These are phyloP conservation scores for Eristalinus aeneus DNA, from an alignment of 2,888 invertebrate genomes.

Conservation along the genomic window DNA sequence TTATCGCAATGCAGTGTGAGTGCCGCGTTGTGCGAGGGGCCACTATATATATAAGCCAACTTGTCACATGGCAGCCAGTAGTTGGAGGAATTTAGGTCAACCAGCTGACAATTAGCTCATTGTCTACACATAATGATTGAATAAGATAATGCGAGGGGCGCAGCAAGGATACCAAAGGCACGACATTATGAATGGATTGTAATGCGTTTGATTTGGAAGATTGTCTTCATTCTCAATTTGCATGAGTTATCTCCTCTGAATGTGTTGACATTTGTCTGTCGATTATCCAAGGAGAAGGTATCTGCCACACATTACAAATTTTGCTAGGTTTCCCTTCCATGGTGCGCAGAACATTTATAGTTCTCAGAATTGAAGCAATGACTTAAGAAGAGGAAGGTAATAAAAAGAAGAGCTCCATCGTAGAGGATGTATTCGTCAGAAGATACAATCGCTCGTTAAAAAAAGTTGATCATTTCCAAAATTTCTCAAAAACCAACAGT, in stretches of 20 bases:
- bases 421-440: too few relatives aligned
- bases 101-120: slow-evolving; percentile 11
- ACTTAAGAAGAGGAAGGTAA: too few relatives aligned
- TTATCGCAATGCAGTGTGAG: slow-evolving; percentile 17
- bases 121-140: slow-evolving; percentile 18
- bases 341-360: too few relatives aligned
- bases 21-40: slow-evolving; percentile 1
- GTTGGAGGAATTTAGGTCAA: slow-evolving; percentile 39
- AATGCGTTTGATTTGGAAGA: neutral
- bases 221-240: neutral
- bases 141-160: slow-evolving; percentile 8
- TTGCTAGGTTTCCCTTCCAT: too few relatives aligned
- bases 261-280: neutral
- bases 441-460: too few relatives aligned
- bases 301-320: too few relatives aligned
- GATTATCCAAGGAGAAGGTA: too few relatives aligned
- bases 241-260: neutral
- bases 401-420: too few relatives aligned
- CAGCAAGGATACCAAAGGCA: neutral
- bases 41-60: neutral
- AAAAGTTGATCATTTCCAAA: too few relatives aligned
- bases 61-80: slow-evolving; percentile 3
- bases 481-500: too few relatives aligned
- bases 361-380: too few relatives aligned
- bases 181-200: neutral